phyloP scores from a whole-genome alignment of 2,113 vertebrate species.

The Eublepharis macularius region DNA sequence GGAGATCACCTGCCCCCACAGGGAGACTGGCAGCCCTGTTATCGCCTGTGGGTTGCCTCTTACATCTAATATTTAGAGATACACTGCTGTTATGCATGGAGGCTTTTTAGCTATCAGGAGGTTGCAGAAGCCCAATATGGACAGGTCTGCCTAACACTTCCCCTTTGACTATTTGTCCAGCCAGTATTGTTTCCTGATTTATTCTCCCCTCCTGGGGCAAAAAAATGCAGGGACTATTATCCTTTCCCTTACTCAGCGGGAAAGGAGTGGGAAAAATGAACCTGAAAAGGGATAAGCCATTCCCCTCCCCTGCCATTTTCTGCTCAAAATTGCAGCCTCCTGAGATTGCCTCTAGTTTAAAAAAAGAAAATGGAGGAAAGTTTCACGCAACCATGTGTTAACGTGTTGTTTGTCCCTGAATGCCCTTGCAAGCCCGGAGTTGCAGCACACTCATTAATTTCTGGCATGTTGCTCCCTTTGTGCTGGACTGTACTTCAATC shows the following conservation, averaged over 20 bases:
- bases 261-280: background rate
- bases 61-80: no score
- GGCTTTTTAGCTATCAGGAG: no score
- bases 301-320: background rate
- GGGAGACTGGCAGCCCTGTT: no score
- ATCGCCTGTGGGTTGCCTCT: no score
- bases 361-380: background rate
- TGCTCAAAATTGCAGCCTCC: background rate
- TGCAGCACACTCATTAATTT: background rate
- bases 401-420: background rate
- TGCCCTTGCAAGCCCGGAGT: background rate
- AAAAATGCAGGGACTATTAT: background rate
- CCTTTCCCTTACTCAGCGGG: background rate
- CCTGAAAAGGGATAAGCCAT: background rate
- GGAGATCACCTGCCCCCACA: no score
- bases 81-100: no score
- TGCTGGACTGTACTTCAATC: background rate
- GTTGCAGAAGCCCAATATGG: no score
- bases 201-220: background rate
- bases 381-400: background rate
- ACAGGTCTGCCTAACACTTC: no score
- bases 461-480: background rate
- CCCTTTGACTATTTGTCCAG: no score
- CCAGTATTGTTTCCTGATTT: background rate
- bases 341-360: background rate